Conservation (phyloP, 1,140 invertebrate genomes). For the Ladona fulva region DNA sequence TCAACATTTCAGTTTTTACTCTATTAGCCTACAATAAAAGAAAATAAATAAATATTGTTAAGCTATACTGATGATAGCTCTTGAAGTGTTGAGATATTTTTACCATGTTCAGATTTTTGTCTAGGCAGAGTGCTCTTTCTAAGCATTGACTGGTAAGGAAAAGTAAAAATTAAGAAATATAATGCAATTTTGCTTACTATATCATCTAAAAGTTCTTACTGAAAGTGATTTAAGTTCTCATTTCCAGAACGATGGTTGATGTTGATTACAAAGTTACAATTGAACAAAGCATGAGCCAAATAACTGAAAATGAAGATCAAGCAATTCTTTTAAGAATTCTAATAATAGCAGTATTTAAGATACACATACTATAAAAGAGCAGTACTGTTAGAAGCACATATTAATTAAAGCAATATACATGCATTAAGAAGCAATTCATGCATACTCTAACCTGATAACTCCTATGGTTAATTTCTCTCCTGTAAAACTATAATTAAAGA, state of each 20-base stretch:
- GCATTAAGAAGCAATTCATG: not conserved
- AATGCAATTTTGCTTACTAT: not conserved
- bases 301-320: not conserved
- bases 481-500: conserved; percentile 5
- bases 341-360: too few relatives aligned
- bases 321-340: too few relatives aligned
- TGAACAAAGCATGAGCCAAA: not conserved
- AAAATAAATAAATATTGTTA: too few relatives aligned
- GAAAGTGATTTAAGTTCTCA: not conserved
- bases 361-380: not conserved
- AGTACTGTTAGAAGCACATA: not conserved
- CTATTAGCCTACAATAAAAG: too few relatives aligned
- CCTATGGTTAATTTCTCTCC: not conserved
- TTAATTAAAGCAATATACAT: not conserved
- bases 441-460: conserved; percentile 5
- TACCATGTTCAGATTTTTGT: not conserved
- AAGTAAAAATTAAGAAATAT: not conserved
- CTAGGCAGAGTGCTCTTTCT: not conserved
- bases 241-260: not conserved
- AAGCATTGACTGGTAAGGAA: not conserved
- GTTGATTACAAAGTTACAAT: not conserved
- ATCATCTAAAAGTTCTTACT: too few relatives aligned
- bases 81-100: not conserved
- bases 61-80: too few relatives aligned
- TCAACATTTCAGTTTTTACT: not conserved